These are phyloP conservation scores for Phylloscopus collybita DNA, from an alignment of 2,797 vertebrate species.

Conservation along the genomic window DNA sequence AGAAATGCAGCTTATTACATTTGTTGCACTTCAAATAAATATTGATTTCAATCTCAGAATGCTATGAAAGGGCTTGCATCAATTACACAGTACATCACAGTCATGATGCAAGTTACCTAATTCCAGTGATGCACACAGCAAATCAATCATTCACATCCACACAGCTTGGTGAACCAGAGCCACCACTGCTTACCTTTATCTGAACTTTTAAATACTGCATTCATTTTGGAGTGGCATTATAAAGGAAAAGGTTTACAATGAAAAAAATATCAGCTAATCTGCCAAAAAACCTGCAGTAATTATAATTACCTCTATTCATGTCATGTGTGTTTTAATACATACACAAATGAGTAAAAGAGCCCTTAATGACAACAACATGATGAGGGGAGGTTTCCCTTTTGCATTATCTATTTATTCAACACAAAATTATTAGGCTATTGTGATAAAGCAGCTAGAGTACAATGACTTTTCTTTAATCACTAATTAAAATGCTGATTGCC, in stretches of 20 bases:
- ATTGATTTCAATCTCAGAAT: slow-evolving; percentile 82
- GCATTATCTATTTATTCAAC: slow-evolving; percentile 85
- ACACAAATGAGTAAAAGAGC: slow-evolving; percentile 77
- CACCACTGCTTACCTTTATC: slow-evolving; percentile 71
- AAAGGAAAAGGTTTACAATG: slow-evolving; percentile 69
- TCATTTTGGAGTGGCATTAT: slow-evolving; percentile 68
- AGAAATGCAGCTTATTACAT: slow-evolving; percentile 77
- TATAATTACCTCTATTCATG: slow-evolving; percentile 79
- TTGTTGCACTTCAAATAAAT: slow-evolving; percentile 79
- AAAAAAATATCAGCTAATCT: slow-evolving; percentile 69
- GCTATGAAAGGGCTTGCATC: slow-evolving; percentile 78
- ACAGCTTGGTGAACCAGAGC: slow-evolving; percentile 64
- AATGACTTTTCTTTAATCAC: slow-evolving; percentile 85
- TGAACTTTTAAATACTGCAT: slow-evolving; percentile 75
- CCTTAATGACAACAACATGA: slow-evolving; percentile 80
- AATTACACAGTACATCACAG: slow-evolving; percentile 81
- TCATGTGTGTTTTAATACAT: slow-evolving; percentile 76
- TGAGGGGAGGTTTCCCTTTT: slow-evolving; percentile 79
- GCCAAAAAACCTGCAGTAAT: slow-evolving; percentile 64
- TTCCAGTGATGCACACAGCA: slow-evolving; percentile 72
- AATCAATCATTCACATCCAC: slow-evolving; percentile 77
- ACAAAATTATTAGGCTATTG: slow-evolving; percentile 86
- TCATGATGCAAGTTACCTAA: slow-evolving; percentile 75
- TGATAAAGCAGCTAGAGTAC: slow-evolving; percentile 83
- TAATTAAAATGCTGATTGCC: slow-evolving; percentile 87